Evolutionary conservation across 1,140 invertebrate species (phyloP).

Genomic region (Neocloeon triangulifer): DNA sequence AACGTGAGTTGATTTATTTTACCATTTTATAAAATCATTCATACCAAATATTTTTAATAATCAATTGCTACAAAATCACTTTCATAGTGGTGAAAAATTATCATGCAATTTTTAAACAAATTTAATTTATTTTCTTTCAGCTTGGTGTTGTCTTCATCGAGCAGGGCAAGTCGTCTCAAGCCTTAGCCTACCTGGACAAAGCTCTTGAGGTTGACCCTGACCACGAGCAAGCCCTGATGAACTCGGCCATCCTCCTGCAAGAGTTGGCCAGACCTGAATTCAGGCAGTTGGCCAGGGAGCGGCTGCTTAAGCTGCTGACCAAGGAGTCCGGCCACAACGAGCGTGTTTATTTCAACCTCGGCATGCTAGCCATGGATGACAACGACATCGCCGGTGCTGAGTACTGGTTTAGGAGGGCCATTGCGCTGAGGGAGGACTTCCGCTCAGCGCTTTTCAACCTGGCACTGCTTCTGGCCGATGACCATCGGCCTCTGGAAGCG

Average conservation of each 20-base stretch:
- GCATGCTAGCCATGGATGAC: slow-evolving; percentile 92
- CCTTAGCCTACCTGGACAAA: slow-evolving; percentile 77
- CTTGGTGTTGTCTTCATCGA: slow-evolving; percentile 85
- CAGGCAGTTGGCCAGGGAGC: slow-evolving; percentile 48
- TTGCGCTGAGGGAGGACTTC: slow-evolving; percentile 66
- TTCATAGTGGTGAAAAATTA: no score
- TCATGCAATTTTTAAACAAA: no score
- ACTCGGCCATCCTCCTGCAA: slow-evolving; percentile 86
- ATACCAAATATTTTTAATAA: slow-evolving; percentile 4
- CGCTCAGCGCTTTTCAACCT: slow-evolving; percentile 86
- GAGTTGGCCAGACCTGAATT: slow-evolving; percentile 59
- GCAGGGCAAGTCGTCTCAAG: slow-evolving; percentile 73
- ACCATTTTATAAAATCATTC: no score
- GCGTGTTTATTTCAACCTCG: slow-evolving; percentile 80
- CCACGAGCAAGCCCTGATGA: slow-evolving; percentile 82
- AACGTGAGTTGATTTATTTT: slow-evolving; percentile 61
- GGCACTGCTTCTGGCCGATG: slow-evolving; percentile 70
- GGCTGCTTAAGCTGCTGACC: slow-evolving; percentile 56
- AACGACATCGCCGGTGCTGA: slow-evolving; percentile 68
- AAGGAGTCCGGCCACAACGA: slow-evolving; percentile 55
- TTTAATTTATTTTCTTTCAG: slow-evolving; percentile 24
- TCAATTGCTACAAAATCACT: neutral
- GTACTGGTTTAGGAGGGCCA: slow-evolving; percentile 65
- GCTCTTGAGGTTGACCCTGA: slow-evolving; percentile 82
- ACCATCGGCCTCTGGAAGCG: slow-evolving; percentile 69